Conservation (phyloP, 2,797 vertebrate species). For the Sylvilagus floridanus region DNA sequence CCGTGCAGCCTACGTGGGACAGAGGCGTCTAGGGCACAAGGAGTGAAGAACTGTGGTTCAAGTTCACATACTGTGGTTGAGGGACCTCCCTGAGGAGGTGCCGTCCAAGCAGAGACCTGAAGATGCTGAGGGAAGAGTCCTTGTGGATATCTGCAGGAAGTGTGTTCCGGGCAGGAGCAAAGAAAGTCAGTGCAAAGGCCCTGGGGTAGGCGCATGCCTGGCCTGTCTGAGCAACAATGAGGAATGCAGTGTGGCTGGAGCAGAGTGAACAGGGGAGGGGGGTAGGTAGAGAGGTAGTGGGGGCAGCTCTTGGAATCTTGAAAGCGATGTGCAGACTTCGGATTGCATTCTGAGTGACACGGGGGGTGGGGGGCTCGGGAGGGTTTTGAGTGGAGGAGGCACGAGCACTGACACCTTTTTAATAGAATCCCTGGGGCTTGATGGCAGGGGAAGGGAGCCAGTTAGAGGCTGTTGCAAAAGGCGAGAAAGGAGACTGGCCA, state of each 20-base stretch:
- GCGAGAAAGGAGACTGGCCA: background rate
- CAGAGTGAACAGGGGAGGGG: background rate
- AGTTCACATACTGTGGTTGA: background rate
- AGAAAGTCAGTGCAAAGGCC: slow-evolving; percentile 5
- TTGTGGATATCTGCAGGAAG: background rate
- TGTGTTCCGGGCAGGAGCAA: background rate
- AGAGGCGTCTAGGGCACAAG: background rate
- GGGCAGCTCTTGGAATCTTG: background rate
- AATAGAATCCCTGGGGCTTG: background rate
- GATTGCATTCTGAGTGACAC: slow-evolving; percentile 7
- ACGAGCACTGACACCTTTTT: slow-evolving; percentile 3
- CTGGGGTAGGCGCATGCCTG: background rate
- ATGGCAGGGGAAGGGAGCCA: background rate
- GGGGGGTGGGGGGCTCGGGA: background rate
- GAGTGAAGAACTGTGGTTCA: background rate
- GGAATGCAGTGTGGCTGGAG: background rate
- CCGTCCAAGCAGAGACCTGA: background rate
- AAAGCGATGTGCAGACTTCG: background rate
- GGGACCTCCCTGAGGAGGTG: background rate
- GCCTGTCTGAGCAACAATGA: background rate
- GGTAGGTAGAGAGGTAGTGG: background rate
- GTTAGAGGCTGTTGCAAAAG: background rate
- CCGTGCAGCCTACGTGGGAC: background rate
- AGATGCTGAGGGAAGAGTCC: background rate
- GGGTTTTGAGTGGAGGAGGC: background rate